These are phyloP conservation scores for Saguinus midas DNA, from an alignment of 2,113 vertebrate species.

Conservation along the genomic window DNA sequence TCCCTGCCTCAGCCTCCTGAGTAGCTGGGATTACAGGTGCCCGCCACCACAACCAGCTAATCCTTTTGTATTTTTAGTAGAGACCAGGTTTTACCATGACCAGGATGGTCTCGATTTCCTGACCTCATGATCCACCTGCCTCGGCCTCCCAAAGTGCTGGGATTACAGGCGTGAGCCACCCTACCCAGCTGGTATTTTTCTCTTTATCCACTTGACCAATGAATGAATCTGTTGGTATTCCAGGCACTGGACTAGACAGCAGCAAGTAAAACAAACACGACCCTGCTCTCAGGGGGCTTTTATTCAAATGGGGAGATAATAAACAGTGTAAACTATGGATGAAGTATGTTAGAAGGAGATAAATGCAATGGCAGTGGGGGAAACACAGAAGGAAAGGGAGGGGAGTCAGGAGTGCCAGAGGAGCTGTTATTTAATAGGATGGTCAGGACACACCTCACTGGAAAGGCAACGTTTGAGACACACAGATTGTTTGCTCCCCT, in stretches of 20 bases:
- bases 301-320: not conserved
- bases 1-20: too few species aligned
- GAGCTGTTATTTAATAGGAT: not conserved
- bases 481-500: too few species aligned
- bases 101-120: too few species aligned
- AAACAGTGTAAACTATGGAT: not conserved
- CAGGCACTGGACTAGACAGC: not conserved
- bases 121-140: too few species aligned
- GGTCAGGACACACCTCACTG: not conserved
- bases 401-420: not conserved
- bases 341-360: not conserved
- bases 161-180: too few species aligned
- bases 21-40: too few species aligned
- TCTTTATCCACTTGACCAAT: not conserved
- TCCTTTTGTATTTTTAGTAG: too few species aligned
- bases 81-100: too few species aligned
- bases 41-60: too few species aligned
- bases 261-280: accelerated
- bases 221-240: not conserved
- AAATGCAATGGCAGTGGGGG: too few species aligned
- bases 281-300: not conserved
- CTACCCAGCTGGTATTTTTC: not conserved
- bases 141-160: too few species aligned
- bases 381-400: not conserved
- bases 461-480: not conserved